Base-by-base conservation (phyloP, 2,797 vertebrate species). In the Clarias platycephalus region DNA sequence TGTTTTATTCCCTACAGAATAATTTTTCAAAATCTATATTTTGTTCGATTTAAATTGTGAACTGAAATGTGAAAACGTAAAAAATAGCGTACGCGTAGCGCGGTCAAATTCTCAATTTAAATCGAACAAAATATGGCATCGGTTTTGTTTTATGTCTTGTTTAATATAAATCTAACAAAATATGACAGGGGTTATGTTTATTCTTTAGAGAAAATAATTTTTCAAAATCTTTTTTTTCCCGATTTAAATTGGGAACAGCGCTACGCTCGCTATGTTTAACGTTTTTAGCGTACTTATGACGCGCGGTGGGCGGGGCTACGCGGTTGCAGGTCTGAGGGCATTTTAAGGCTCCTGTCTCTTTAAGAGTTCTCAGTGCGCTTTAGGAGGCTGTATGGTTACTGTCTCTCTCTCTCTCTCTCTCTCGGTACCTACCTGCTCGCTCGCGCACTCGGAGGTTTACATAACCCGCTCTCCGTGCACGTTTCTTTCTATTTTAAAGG, bases 311-410 rank as follows among this genome's bases (percentile, higher is more conserved):
- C 58, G 58, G 58, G 12, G 77, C 77, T 64, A 64, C 28, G 1
- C 3, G 6, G 58, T 0, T 26, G 58, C 76, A 26, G 76, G 31
- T 62, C 24, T 64, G 2, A 1, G 77, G 44, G 79, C 55, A 34
- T 68, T 31, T 67, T 67, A 1, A 4, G 58, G 44, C 13, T 37
- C n/a, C 26, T 86, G 85, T 86, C 31, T 15, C 85, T 86, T 86
- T 86, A 86, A 86, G 85, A 28, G 76, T 24, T 68, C 67, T 64
- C 64, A 71, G 8, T 64, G 22, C 58, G 55, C 72, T 77, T 66
- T 9, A 81, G 84, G 16, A 37, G 40, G 34, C 34, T 68, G 62
- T 40, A 57, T 15, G 72, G 16, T 57, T 57, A 76, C 71, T 28
- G 71, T 31, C 24, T 31, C 67, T 70, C 34, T 31, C 49, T 13